phyloP scores from a whole-genome alignment of 2,888 invertebrate genomes.

The Eucriotettix oculatus region DNA sequence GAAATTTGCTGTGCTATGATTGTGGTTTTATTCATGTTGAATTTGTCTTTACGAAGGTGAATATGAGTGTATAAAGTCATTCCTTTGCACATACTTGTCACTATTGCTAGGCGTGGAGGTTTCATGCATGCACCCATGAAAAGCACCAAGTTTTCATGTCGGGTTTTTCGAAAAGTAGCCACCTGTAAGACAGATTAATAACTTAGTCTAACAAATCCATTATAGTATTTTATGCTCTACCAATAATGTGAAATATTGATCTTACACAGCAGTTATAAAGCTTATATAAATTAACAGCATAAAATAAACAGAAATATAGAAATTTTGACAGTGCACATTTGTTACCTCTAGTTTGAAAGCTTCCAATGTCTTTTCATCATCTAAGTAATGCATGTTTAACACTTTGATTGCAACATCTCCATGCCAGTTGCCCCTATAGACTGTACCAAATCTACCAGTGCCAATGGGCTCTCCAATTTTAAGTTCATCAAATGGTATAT shows the following conservation, averaged over 20 bases:
- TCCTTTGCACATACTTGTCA: conserved; percentile 93
- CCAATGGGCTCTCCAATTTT: conserved; percentile 77
- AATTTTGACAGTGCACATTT: too few relatives aligned
- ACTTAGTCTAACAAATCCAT: too few relatives aligned
- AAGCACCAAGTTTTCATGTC: conserved; percentile 94
- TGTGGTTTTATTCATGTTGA: conserved; percentile 83
- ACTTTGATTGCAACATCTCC: conserved; percentile 95
- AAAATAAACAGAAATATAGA: too few relatives aligned
- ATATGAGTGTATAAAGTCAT: conserved; percentile 87
- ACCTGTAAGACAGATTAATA: conserved; percentile 35
- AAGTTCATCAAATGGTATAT: conserved; percentile 92
- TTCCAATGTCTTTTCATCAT: conserved; percentile 71
- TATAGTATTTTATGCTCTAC: too few relatives aligned
- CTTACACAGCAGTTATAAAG: too few relatives aligned
- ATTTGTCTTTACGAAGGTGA: conserved; percentile 82
- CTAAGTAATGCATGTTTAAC: conserved; percentile 78
- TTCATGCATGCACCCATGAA: conserved; percentile 99
- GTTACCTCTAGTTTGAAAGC: conserved; percentile 84
- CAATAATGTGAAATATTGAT: too few relatives aligned
- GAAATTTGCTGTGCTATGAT: conserved; percentile 92
- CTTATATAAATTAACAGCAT: too few relatives aligned
- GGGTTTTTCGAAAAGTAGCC: conserved; percentile 88
- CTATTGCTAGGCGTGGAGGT: conserved; percentile 87
- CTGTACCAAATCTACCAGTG: conserved; percentile 84
- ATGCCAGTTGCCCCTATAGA: conserved; percentile 92